Evolutionary conservation across 2,797 vertebrate genomes (phyloP).

Genomic region (Peromyscus melanophrys): DNA sequence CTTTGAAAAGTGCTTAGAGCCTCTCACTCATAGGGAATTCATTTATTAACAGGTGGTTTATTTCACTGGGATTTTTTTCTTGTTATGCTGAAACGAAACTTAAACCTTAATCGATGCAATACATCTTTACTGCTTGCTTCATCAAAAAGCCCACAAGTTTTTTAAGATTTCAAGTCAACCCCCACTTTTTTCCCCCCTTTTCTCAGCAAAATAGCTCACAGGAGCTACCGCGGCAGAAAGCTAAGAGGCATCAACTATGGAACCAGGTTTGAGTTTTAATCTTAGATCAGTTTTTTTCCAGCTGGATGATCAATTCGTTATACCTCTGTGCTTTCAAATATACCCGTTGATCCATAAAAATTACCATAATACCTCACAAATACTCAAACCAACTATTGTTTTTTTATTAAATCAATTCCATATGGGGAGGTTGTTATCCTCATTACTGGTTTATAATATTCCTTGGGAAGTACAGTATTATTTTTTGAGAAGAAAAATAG

Average conservation of each 20-base stretch:
- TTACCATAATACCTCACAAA: not conserved
- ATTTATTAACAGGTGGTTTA: too few relatives aligned
- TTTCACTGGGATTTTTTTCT: too few relatives aligned
- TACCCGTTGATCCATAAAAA: not conserved
- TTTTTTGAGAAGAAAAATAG: not conserved
- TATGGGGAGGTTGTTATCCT: not conserved
- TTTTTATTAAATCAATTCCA: not conserved
- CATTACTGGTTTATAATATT: not conserved
- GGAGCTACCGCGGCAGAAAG: not conserved
- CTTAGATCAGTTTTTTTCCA: not conserved
- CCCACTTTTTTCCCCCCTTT: too few relatives aligned
- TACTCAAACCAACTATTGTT: not conserved
- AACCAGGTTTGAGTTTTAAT: not conserved
- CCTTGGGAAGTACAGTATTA: not conserved
- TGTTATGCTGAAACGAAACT: too few relatives aligned
- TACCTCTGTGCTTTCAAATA: not conserved
- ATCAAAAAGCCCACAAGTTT: too few relatives aligned
- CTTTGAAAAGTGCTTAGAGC: too few relatives aligned
- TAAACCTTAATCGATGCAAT: too few relatives aligned
- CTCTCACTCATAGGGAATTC: too few relatives aligned
- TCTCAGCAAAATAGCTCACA: too few relatives aligned
- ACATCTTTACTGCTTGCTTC: too few relatives aligned
- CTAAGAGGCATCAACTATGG: not conserved
- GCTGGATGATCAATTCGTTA: not conserved
- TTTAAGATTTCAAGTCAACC: too few relatives aligned